Percentiles rank a stretch among this genome's conserved stretches.
These are phyloP conservation scores for Colinus virginianus DNA, from an alignment of 2,113 vertebrate species.

Conservation along the genomic window DNA sequence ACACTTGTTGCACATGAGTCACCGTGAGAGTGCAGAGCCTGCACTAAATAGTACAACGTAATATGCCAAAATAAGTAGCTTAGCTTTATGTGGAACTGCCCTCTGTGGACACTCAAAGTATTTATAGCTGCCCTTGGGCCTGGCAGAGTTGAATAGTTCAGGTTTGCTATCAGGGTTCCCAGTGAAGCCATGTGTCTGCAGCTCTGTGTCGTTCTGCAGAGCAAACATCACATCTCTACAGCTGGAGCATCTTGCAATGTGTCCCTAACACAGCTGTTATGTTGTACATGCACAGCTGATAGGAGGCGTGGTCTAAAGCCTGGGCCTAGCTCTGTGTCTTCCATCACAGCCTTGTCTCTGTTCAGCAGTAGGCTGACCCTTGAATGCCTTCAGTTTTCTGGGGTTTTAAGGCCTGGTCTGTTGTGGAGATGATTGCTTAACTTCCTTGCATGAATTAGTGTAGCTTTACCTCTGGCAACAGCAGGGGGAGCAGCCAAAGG, in stretches of 20 bases:
- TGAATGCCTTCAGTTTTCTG: not conserved
- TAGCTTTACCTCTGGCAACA: constrained; percentile 46
- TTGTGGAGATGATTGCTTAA: not conserved
- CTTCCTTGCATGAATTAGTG: not conserved
- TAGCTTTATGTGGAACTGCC: not conserved
- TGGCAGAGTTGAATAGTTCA: not conserved
- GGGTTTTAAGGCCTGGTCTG: not conserved
- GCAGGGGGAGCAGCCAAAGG: constrained; percentile 20
- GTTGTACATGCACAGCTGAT: not conserved
- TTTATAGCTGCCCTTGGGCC: not conserved
- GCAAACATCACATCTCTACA: not conserved
- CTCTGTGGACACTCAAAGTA: not conserved
- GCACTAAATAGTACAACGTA: not conserved
- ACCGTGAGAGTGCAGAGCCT: not conserved
- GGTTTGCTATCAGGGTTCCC: not conserved
- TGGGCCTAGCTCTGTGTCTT: not conserved
- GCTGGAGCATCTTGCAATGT: not conserved
- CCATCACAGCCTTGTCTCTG: not conserved
- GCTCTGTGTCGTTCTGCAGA: not conserved
- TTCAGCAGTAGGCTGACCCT: constrained; percentile 9
- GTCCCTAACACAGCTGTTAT: not conserved
- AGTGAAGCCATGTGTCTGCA: not conserved
- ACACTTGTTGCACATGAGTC: not conserved
- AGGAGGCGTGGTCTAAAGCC: not conserved
- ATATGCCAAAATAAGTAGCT: not conserved